A percentile compares a stretch with the other conserved stretches of the same genome.
Evolutionary conservation across 37 sponge, comb jelly and placozoan genomes (phyloP).

Genomic region (Mnemiopsis leidyi): DNA sequence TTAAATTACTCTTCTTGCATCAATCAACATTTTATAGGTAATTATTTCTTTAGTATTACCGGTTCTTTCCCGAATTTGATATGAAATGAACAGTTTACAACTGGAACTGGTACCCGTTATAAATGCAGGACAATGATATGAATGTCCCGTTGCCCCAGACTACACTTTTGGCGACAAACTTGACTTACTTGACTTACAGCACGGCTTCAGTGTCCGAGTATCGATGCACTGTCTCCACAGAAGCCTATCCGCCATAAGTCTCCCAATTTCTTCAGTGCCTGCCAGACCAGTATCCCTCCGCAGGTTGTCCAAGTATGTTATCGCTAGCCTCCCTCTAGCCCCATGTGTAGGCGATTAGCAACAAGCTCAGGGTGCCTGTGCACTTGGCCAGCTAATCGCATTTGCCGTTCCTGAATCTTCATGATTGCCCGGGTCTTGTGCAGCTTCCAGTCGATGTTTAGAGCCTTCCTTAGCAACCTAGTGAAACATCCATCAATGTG

Average conservation of each 20-base stretch:
- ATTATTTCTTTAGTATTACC: too few species aligned
- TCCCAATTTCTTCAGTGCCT: background rate
- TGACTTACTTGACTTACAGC: background rate
- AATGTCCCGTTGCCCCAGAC: too few species aligned
- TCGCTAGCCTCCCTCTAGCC: background rate
- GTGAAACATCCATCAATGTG: background rate
- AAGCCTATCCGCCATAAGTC: background rate
- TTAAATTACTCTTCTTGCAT: too few species aligned
- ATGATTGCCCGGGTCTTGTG: background rate
- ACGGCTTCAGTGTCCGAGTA: background rate
- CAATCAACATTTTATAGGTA: too few species aligned
- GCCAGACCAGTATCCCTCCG: background rate
- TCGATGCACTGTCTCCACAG: background rate
- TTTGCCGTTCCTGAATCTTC: too few species aligned
- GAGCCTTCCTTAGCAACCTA: conserved; percentile 6
- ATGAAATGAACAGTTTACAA: too few species aligned
- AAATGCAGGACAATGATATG: too few species aligned
- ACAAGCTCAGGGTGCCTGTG: background rate
- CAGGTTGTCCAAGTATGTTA: background rate
- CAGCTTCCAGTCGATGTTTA: background rate
- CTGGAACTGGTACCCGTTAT: too few species aligned
- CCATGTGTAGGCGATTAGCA: background rate
- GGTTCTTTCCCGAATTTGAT: too few species aligned
- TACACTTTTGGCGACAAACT: too few species aligned
- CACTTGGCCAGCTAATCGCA: background rate